Evolutionary conservation across 2,113 vertebrate species (phyloP), one percentile per base, ranked within the genome.

Genomic region (Orthonyx spaldingii): DNA sequence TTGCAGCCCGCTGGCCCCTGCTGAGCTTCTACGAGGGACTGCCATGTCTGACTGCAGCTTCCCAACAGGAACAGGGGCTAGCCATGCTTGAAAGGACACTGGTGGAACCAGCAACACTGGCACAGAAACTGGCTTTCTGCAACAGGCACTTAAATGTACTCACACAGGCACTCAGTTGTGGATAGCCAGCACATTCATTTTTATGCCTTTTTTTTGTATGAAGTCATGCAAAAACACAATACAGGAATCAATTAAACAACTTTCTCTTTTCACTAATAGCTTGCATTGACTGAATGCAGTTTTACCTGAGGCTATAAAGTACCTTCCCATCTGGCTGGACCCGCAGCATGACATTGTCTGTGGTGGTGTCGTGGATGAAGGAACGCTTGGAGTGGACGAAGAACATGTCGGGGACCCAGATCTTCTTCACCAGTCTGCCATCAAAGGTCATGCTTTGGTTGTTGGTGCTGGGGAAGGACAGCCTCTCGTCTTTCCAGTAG

Each of bases 391-490:
- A 99, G 96, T 99, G 99, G 66, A 99, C 99, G 0, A 99, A 99
- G 92, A 99, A 99, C 99, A 99, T 99, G 96, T 99, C 99, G 0
- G 99, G 99, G 10, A 99, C 99, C 99, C 99, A 99, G 89, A 99
- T 99, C 97, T 99, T 99, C 98, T 99, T 99, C 90, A 99, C 99
- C 84, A 99, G 97, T 44, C 99, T 98, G 69, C 99, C 99, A 24
- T 99, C 99, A 13, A 99, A 99, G 10, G 99, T 99, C 99, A 99
- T 99, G 97, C 99, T 99, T 89, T 99, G 99, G 97, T 99, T 99
- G 97, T 98, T 99, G 94, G 98, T 98, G 98, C 99, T 99, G 3
- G 98, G 99, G 88, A 99, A 99, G 18, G 99, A 98, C 82, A 99
- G 92, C 27, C 99, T 98, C 97, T 99, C 99, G 0, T 99, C 99